These are phyloP conservation scores for Aphodius sticticus DNA, from an alignment of 2,888 invertebrate genomes.

Conservation along the genomic window DNA sequence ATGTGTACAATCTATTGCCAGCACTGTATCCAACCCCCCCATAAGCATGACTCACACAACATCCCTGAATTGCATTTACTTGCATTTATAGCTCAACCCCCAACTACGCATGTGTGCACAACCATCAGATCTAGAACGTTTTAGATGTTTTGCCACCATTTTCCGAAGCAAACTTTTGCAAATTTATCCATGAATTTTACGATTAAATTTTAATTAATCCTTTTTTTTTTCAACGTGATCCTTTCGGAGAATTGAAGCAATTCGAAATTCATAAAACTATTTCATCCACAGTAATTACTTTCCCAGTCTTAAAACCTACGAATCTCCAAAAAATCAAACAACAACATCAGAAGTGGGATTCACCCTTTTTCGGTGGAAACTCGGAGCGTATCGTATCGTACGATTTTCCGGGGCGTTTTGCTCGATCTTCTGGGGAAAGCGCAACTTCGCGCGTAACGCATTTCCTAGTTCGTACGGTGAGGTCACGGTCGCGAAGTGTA, in stretches of 20 bases:
- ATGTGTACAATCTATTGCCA: constrained; percentile 38
- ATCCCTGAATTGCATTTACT: constrained; percentile 31
- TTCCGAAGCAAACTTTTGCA: no score
- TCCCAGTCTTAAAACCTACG: no score
- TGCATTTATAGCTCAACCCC: constrained; percentile 30
- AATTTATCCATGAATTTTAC: no score
- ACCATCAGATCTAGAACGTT: not conserved
- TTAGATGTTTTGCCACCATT: not conserved
- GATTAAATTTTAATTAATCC: no score
- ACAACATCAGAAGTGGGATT: no score
- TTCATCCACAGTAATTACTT: no score
- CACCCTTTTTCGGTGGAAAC: not conserved
- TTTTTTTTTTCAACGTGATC: no score
- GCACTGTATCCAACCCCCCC: constrained; percentile 36
- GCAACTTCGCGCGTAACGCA: constrained; percentile 50
- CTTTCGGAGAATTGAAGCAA: no score
- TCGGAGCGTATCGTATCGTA: not conserved
- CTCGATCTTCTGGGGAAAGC: constrained; percentile 27
- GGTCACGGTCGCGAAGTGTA: constrained; percentile 42
- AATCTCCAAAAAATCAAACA: no score
- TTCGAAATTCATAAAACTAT: no score
- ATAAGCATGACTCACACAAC: constrained; percentile 36
- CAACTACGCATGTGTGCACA: constrained; percentile 18
- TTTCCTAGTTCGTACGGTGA: constrained; percentile 54
- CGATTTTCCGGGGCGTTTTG: constrained; percentile 11